These are phyloP conservation scores for Habrosyne pyritoides DNA, from an alignment of 2,888 invertebrate species.

Conservation along the genomic window DNA sequence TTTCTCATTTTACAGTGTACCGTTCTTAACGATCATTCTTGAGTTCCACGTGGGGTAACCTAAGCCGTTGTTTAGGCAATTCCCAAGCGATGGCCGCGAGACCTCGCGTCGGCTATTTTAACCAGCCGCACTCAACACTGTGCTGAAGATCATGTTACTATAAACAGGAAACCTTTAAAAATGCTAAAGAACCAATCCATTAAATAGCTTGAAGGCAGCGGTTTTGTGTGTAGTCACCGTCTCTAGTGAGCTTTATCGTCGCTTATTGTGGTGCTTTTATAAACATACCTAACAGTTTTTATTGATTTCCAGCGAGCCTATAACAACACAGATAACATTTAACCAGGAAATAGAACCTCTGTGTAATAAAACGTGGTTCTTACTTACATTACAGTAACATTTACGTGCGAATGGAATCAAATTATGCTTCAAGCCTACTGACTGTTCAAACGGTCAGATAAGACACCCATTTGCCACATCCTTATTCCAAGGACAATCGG, in stretches of 20 bases:
- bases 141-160: slow-evolving; percentile 32
- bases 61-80: slow-evolving; percentile 38
- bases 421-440: slow-evolving; percentile 40
- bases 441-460: slow-evolving; percentile 59
- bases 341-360: not conserved
- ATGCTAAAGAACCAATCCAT: not conserved
- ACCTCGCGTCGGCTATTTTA: slow-evolving; percentile 29
- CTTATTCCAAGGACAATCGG: slow-evolving; percentile 77
- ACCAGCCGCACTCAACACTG: slow-evolving; percentile 23
- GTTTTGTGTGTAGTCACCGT: not conserved
- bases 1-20: not conserved
- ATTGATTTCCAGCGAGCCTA: not conserved
- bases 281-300: not conserved
- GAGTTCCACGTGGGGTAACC: slow-evolving; percentile 31
- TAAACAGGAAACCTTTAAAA: slow-evolving; percentile 39
- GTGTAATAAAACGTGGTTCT: not conserved
- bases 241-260: not conserved
- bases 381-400: not conserved
- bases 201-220: not conserved
- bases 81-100: slow-evolving; percentile 10
- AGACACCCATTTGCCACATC: slow-evolving; percentile 69
- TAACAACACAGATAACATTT: not conserved
- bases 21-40: slow-evolving; percentile 22
- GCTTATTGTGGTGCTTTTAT: not conserved
- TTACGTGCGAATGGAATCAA: slow-evolving; percentile 21